phyloP scores from a whole-genome alignment of 2,888 invertebrate species.

The Polyommatus icarus region DNA sequence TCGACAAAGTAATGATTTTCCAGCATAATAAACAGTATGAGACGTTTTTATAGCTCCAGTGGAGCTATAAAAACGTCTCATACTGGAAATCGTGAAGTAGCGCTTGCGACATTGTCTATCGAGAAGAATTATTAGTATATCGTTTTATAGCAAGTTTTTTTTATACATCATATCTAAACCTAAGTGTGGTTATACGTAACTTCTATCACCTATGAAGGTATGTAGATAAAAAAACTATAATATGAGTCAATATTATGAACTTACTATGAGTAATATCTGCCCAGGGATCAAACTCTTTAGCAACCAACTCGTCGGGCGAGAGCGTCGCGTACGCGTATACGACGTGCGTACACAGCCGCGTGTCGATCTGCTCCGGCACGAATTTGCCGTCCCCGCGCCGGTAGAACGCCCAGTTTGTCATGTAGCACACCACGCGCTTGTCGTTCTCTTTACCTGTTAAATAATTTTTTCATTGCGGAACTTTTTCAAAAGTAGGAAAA shows the following conservation, averaged over 20 bases:
- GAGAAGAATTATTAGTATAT: too few relatives aligned
- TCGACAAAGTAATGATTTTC: too few relatives aligned
- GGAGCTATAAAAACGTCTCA: too few relatives aligned
- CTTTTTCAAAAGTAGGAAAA: not conserved
- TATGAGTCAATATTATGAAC: constrained; percentile 42
- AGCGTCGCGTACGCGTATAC: constrained; percentile 94
- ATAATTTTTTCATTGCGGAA: not conserved
- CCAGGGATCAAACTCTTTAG: constrained; percentile 93
- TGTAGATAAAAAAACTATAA: too few relatives aligned
- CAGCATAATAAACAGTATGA: too few relatives aligned
- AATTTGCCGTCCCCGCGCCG: constrained; percentile 91
- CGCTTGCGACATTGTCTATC: too few relatives aligned
- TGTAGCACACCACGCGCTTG: constrained; percentile 88
- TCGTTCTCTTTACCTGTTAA: constrained; percentile 60
- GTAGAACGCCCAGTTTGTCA: constrained; percentile 94
- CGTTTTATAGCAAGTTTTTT: too few relatives aligned
- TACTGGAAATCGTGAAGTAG: too few relatives aligned
- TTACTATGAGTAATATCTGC: constrained; percentile 92
- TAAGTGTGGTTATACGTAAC: too few relatives aligned
- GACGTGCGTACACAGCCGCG: constrained; percentile 91
- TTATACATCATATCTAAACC: too few relatives aligned
- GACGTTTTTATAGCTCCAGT: too few relatives aligned
- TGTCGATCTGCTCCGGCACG: constrained; percentile 91
- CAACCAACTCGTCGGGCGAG: constrained; percentile 87
- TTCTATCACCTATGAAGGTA: too few relatives aligned